Conservation (phyloP, 1,140 invertebrate genomes). For the Oryzaephilus surinamensis region DNA sequence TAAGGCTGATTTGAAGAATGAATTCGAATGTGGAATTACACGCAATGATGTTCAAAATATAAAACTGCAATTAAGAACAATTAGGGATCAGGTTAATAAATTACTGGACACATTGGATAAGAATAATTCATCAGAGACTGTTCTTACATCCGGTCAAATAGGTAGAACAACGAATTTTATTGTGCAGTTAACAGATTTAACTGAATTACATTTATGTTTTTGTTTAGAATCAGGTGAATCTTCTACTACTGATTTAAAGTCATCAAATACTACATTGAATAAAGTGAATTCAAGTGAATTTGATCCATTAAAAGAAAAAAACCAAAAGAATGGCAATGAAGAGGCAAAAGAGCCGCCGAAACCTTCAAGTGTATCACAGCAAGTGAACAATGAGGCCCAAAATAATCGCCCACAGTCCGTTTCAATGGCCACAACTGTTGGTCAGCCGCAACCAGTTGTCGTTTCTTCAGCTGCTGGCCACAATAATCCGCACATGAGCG, state of each 20-base stretch:
- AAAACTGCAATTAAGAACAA: conserved; percentile 43
- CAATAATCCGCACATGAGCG: too few species aligned
- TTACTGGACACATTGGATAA: conserved; percentile 46
- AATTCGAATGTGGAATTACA: conserved; percentile 19
- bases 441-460: too few species aligned
- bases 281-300: conserved; percentile 36
- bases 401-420: too few species aligned
- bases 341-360: conserved; percentile 21
- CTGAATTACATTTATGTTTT: neutral
- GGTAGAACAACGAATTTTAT: neutral
- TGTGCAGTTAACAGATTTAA: neutral
- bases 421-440: too few species aligned
- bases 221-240: conserved; percentile 11
- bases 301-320: conserved; percentile 35
- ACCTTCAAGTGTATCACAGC: too few species aligned
- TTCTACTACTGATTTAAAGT: conserved; percentile 10
- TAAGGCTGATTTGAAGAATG: conserved; percentile 27
- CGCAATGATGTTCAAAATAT: conserved; percentile 39
- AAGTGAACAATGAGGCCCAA: too few species aligned
- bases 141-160: neutral
- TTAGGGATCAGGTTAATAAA: conserved; percentile 49
- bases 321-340: conserved; percentile 20
- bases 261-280: conserved; percentile 17
- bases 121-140: neutral
- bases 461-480: too few species aligned